Evolutionary conservation across 1,140 invertebrate species (phyloP).

Genomic region (Vanessa atalanta): DNA sequence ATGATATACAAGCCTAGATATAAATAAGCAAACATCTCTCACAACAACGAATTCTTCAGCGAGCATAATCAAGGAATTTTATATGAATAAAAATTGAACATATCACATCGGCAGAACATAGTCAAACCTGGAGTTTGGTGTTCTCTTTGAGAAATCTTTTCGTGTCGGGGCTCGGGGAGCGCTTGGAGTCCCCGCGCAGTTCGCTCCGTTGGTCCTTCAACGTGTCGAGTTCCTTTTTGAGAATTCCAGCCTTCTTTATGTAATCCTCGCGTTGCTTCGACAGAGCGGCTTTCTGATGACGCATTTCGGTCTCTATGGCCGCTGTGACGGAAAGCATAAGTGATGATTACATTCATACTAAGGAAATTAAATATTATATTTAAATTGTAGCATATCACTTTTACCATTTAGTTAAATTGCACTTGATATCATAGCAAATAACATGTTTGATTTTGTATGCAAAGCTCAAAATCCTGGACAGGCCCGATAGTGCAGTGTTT

Average conservation of each 20-base stretch:
- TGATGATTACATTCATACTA: constrained; percentile 11
- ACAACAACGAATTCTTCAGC: constrained; percentile 46
- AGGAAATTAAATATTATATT: constrained; percentile 4
- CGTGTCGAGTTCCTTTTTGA: constrained; percentile 88
- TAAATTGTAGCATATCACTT: not conserved
- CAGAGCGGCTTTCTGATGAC: constrained; percentile 89
- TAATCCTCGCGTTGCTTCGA: constrained; percentile 90
- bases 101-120: constrained; percentile 21
- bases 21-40: constrained; percentile 28
- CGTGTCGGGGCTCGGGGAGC: constrained; percentile 84
- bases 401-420: not conserved
- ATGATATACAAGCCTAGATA: constrained; percentile 40
- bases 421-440: constrained; percentile 10
- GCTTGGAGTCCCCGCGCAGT: constrained; percentile 84
- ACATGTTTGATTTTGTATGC: not conserved
- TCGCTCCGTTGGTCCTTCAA: constrained; percentile 88
- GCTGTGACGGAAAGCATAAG: constrained; percentile 54
- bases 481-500: not conserved
- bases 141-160: constrained; percentile 89
- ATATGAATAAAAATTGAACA: not conserved
- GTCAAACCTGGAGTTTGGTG: constrained; percentile 88
- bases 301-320: constrained; percentile 89
- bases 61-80: constrained; percentile 11
- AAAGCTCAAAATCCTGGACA: not conserved
- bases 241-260: constrained; percentile 84